Base-by-base conservation (phyloP, 2,888 invertebrate genomes). In the Cosmia pyralina region DNA sequence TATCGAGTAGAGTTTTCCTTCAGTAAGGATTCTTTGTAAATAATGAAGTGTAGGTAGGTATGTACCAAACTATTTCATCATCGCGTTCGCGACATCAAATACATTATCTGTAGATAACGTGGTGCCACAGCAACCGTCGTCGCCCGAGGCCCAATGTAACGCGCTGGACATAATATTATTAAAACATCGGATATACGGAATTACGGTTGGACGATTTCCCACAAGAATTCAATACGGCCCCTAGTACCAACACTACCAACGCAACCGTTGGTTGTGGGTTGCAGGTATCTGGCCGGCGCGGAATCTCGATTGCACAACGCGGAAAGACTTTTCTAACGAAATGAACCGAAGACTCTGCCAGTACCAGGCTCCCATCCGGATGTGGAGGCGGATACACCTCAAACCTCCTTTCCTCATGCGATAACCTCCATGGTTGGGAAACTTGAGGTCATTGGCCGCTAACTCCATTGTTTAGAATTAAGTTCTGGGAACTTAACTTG, bases 231-330 rank as follows among this genome's bases (percentile, higher is more conserved):
- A 72, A 75, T 64, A 60, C 55, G 64, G 60, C 34, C 55, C 15
- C 34, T 48, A 44, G 50, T 58, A 67, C 34, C 71, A 71, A 77
- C 71, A 73, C 70, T 58, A 67, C 34, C 71, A 71, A 77, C 71
- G 75, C 70, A 70, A 77, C 72, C 71, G 41, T 52, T 66, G 67
- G 46, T 69, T 80, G 81, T 82, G 77, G 77, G 58, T 64, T 28
- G 76, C 58, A 83, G 85, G 85, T 87, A 82, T 83, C 46, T 82
- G 87, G 70, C 82, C 87, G 77, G 62, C 55, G 44, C 69, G 84
- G 87, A 83, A 86, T 86, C 77, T 82, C 80, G 74, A 73, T 86
- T 86, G 83, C 84, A 81, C 85, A 86, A 85, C 70, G 53, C 76
- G 82, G 85, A 79, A 82, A 79, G 70, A 75, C 73, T 83, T 87